phyloP scores from a whole-genome alignment of 2,113 vertebrate species.

The Equus przewalskii region DNA sequence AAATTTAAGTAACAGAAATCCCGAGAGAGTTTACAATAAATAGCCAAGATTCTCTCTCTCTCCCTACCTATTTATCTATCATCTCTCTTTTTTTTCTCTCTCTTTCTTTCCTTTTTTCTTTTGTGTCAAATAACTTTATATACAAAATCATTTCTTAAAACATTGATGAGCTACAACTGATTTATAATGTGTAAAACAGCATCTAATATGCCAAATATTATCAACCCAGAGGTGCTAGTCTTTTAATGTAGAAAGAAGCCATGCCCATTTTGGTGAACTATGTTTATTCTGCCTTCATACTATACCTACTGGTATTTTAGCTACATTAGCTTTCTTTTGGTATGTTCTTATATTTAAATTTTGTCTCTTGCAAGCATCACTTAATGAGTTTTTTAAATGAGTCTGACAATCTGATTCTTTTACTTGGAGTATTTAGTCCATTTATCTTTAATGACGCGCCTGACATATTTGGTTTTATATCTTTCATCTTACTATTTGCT shows the following conservation, averaged over 20 bases:
- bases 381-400: background rate
- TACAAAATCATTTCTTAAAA: slow-evolving; percentile 34
- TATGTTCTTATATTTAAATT: slow-evolving; percentile 20
- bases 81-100: background rate
- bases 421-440: background rate
- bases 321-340: background rate
- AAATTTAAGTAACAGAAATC: background rate
- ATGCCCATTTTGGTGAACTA: background rate
- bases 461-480: background rate
- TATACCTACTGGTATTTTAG: background rate
- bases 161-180: background rate
- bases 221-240: background rate
- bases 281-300: background rate
- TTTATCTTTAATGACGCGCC: slow-evolving; percentile 58
- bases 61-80: background rate
- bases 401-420: slow-evolving; percentile 14
- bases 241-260: background rate
- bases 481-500: slow-evolving; percentile 27
- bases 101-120: background rate
- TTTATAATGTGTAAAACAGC: slow-evolving; percentile 1
- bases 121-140: background rate
- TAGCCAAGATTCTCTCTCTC: background rate
- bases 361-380: background rate
- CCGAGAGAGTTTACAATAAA: background rate
- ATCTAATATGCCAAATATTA: background rate